Conservation (phyloP, 1,140 invertebrate genomes). For the Caenorhabditis inopinata region DNA sequence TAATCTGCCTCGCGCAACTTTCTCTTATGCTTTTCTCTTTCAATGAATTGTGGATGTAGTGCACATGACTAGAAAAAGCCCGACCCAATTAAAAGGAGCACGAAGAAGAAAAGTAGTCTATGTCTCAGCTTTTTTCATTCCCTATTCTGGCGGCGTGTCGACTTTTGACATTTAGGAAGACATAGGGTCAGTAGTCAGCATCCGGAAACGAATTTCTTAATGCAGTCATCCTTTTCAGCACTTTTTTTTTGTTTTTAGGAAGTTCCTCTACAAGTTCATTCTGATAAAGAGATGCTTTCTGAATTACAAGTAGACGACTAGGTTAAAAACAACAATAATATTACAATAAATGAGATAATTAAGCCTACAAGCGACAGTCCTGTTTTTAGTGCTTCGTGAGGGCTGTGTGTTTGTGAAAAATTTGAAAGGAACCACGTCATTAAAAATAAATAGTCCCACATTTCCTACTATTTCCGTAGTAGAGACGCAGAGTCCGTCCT, state of each 20-base stretch:
- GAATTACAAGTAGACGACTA: too few species aligned
- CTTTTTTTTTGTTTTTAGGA: not conserved
- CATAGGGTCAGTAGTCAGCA: too few species aligned
- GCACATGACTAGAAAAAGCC: not conserved
- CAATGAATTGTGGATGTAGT: too few species aligned
- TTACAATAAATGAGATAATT: too few species aligned
- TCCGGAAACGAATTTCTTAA: too few species aligned
- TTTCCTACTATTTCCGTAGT: not conserved
- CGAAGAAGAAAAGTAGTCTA: not conserved
- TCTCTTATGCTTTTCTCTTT: too few species aligned
- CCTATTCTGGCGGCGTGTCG: not conserved
- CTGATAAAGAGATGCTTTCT: too few species aligned
- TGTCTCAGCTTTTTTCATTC: not conserved
- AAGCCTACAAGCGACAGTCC: too few species aligned
- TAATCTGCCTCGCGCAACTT: too few species aligned
- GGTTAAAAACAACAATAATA: too few species aligned
- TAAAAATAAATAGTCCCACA: conserved; percentile 15
- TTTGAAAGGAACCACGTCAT: not conserved
- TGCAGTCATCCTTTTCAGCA: too few species aligned
- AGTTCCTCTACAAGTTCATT: too few species aligned
- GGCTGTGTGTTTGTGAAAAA: not conserved
- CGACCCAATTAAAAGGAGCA: conserved; percentile 15
- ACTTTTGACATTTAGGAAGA: not conserved
- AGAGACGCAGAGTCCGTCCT: not conserved
- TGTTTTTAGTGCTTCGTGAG: not conserved